These are phyloP conservation scores for Eristalis pertinax DNA, from an alignment of 2,888 invertebrate genomes.

Conservation along the genomic window DNA sequence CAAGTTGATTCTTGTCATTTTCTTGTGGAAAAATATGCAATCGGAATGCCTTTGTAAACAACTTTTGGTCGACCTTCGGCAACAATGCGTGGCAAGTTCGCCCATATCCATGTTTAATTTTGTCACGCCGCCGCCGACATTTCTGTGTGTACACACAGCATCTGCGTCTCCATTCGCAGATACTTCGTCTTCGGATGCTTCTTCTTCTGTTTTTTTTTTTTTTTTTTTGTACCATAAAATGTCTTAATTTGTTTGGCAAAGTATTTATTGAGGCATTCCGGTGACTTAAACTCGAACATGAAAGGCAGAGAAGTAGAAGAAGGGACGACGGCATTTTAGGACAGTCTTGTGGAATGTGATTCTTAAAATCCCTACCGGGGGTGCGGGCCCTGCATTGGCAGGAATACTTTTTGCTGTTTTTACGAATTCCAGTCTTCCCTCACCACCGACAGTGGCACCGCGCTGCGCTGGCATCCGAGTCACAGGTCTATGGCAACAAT, in stretches of 20 bases:
- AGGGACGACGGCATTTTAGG: background rate
- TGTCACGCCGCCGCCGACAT: background rate
- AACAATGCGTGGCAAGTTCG: background rate
- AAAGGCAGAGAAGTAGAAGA: background rate
- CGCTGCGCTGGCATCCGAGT: background rate
- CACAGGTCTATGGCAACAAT: background rate
- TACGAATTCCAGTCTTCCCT: background rate
- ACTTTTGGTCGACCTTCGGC: background rate
- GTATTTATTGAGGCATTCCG: constrained; percentile 7
- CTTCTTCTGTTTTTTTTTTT: background rate
- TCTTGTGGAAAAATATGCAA: background rate
- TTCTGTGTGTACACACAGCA: background rate
- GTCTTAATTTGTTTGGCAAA: constrained; percentile 14
- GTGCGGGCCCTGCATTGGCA: background rate
- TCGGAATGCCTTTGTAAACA: background rate
- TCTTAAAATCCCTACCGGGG: background rate
- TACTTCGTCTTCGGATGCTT: background rate
- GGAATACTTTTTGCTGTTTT: background rate
- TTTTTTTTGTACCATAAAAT: background rate
- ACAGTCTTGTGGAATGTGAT: constrained; percentile 4
- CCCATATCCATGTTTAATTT: background rate
- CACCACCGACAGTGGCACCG: background rate
- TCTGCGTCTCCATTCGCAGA: background rate
- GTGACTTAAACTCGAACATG: background rate
- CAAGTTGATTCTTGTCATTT: no score